Evolutionary conservation across 1,140 invertebrate genomes (phyloP).

Genomic region (Hirudo medicinalis): DNA sequence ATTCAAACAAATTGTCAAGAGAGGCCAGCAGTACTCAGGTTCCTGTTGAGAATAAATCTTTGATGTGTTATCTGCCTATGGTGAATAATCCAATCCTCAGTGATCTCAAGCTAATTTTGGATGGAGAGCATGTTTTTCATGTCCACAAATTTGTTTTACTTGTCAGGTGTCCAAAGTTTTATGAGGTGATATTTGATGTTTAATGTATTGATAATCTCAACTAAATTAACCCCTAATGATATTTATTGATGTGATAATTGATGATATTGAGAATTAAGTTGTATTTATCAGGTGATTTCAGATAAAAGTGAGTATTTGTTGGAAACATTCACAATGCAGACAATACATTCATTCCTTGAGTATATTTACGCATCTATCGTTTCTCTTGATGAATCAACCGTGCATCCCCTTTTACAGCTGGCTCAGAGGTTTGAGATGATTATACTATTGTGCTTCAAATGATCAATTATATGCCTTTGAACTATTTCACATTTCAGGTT

Average conservation of each 20-base stretch:
- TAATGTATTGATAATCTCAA: neutral
- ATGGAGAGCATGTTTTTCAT: neutral
- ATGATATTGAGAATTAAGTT: neutral
- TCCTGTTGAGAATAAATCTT: neutral
- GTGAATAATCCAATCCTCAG: conserved; percentile 6
- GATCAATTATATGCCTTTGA: neutral
- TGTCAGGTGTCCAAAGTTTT: neutral
- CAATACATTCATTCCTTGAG: neutral
- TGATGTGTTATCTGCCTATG: neutral
- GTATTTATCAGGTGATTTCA: neutral
- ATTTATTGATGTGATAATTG: neutral
- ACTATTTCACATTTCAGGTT: neutral
- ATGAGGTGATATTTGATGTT: neutral
- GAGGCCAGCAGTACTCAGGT: neutral
- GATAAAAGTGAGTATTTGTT: neutral
- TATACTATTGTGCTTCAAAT: neutral
- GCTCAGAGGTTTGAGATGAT: too few relatives aligned
- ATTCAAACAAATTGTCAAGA: neutral
- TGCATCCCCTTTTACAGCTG: too few relatives aligned
- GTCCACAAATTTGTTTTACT: conserved; percentile 5
- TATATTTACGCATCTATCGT: too few relatives aligned
- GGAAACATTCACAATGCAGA: neutral
- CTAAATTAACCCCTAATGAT: neutral
- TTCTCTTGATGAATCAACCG: too few relatives aligned
- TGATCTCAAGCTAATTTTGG: conserved; percentile 1